phyloP scores from a whole-genome alignment of 2,888 invertebrate genomes.

The Coenonympha arcania region DNA sequence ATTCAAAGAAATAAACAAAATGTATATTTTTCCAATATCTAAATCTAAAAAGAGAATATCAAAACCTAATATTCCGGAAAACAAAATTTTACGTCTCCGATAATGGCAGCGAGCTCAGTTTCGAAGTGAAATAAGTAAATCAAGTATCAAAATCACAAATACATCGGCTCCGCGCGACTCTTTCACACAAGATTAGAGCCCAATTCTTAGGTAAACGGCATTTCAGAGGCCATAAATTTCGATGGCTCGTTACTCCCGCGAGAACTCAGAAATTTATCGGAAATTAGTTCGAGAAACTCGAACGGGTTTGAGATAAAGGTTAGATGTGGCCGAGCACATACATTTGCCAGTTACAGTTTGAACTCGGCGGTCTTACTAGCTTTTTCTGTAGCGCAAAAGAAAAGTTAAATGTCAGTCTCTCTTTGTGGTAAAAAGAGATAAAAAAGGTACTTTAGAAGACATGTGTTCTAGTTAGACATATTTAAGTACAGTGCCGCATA shows the following conservation, averaged over 20 bases:
- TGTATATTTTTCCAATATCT: neutral
- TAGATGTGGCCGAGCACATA: conserved; percentile 28
- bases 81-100: conserved; percentile 12
- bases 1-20: neutral
- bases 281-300: conserved; percentile 63
- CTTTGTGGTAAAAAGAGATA: no score
- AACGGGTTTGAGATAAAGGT: conserved; percentile 33
- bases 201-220: conserved; percentile 66
- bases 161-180: conserved; percentile 41
- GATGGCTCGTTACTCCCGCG: conserved; percentile 61
- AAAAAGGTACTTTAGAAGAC: no score
- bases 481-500: no score
- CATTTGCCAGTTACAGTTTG: conserved; percentile 19
- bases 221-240: conserved; percentile 67
- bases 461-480: no score
- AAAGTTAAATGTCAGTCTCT: neutral
- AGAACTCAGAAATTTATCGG: conserved; percentile 68
- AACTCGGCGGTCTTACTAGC: neutral
- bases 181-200: conserved; percentile 71
- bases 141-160: conserved; percentile 34
- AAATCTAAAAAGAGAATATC: conserved; percentile 3
- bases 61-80: conserved; percentile 5
- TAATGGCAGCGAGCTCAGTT: conserved; percentile 8
- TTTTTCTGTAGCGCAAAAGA: neutral
- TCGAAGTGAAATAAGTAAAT: conserved; percentile 19